Base-by-base conservation (phyloP, 2,113 vertebrate genomes). In the Nanorana parkeri region DNA sequence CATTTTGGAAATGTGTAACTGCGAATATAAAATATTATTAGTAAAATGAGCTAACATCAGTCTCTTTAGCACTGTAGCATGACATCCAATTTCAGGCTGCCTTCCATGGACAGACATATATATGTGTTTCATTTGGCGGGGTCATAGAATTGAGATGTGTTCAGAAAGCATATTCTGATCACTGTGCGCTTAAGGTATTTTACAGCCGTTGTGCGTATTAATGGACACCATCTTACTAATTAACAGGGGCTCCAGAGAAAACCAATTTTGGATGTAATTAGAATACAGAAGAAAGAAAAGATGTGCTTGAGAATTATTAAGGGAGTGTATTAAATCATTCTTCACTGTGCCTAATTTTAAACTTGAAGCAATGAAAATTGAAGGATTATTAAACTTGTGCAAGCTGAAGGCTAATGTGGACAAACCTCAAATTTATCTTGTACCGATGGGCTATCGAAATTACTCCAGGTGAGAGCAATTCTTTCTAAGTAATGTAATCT, bases 181-280 rank as follows among this genome's bases (percentile, higher is more conserved):
- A 20, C 47, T 41, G 26, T 17, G 63, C 20, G 8, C 64, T 56
- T 32, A 56, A 32, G 26, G 61, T 67, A 56, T 28, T 19, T 55
- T 67, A 32, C 11, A 32, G 19, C 19, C 54, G 28, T 78, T 68
- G 24, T 56, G 51, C n/a, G 58, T 68, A 58, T 67, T 68, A 78
- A 23, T 64, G 16, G 64, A 68, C 64, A 68, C 64, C 63, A 68
- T 78, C 19, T 56, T 58, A 21, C 51, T 78, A 68, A 78, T 68
- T 68, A 68, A 23, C 26, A 23, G 26, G 65, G 64, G n/a, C 64
- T 78, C 77, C 55, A 68, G 64, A 78, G 77, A 78, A 78, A 78
- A 78, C 24, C 64, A 78, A 67, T 68, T 78, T 78, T 32, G 24
- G 47, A 21, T 68, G 63, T 78, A 78, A 78, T 78, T 78, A 67